Evolutionary conservation across 2,113 vertebrate species (phyloP).

Genomic region (Paradisaea rubra): DNA sequence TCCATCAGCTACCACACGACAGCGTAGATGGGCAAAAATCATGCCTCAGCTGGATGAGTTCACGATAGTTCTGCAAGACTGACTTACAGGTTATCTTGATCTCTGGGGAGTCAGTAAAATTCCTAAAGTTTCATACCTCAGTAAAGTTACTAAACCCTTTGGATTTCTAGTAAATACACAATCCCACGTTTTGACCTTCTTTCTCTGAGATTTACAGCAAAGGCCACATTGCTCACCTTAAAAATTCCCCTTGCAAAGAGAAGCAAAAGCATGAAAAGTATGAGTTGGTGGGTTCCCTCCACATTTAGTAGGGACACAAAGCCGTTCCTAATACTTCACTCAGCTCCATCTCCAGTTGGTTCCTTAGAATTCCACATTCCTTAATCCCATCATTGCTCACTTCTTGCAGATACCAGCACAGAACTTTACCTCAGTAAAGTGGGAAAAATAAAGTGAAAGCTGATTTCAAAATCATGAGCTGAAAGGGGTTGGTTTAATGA

Average conservation of each 20-base stretch:
- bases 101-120: background rate
- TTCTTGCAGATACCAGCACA: background rate
- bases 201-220: background rate
- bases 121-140: background rate
- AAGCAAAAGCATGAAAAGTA: background rate
- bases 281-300: background rate
- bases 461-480: background rate
- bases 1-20: background rate
- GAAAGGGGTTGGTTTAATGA: background rate
- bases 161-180: background rate
- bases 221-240: background rate
- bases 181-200: background rate
- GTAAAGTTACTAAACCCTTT: background rate
- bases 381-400: background rate
- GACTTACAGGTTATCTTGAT: background rate
- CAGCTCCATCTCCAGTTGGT: background rate
- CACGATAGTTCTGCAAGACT: background rate
- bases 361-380: background rate
- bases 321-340: background rate
- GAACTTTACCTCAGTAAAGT: background rate
- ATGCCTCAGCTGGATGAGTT: background rate
- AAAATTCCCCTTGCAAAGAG: background rate
- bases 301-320: background rate
- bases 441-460: background rate
- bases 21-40: background rate